Percentiles rank a stretch among this genome's conserved stretches.
Conservation (phyloP, 1,140 invertebrate species). For the Episyrphus balteatus region DNA sequence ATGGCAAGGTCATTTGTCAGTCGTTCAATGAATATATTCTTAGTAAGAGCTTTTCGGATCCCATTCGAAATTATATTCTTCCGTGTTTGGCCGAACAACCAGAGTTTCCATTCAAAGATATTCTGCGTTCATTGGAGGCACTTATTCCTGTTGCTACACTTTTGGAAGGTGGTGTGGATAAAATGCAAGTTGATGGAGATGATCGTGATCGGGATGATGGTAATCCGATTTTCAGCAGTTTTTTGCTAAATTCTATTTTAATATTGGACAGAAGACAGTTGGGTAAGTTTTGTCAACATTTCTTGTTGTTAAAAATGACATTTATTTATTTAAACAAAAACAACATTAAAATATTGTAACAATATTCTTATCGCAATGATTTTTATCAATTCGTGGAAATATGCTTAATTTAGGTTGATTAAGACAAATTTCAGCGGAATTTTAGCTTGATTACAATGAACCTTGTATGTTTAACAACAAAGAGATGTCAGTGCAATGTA, state of each 20-base stretch:
- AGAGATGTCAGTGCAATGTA: too few relatives aligned
- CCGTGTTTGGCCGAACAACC: slow-evolving; percentile 40
- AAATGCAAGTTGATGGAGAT: slow-evolving; percentile 6
- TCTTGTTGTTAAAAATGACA: too few relatives aligned
- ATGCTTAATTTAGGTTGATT: too few relatives aligned
- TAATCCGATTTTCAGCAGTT: slow-evolving; percentile 20
- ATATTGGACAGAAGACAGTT: slow-evolving; percentile 52
- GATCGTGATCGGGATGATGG: neutral
- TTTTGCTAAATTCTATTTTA: slow-evolving; percentile 51
- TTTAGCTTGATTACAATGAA: too few relatives aligned
- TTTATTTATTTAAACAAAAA: too few relatives aligned
- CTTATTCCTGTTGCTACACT: neutral
- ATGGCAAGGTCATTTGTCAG: slow-evolving; percentile 13
- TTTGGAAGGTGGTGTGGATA: neutral
- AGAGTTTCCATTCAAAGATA: slow-evolving; percentile 42
- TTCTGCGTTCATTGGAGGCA: slow-evolving; percentile 26
- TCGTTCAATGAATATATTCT: slow-evolving; percentile 42
- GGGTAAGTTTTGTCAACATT: slow-evolving; percentile 44
- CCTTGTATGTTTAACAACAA: too few relatives aligned
- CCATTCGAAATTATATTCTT: slow-evolving; percentile 44
- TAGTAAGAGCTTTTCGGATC: slow-evolving; percentile 42
- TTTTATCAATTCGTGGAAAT: too few relatives aligned
- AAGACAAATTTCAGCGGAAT: too few relatives aligned
- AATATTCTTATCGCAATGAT: too few relatives aligned
- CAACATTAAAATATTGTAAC: neutral